Conservation (phyloP, 1,140 invertebrate genomes). For the Bombus turneri region DNA sequence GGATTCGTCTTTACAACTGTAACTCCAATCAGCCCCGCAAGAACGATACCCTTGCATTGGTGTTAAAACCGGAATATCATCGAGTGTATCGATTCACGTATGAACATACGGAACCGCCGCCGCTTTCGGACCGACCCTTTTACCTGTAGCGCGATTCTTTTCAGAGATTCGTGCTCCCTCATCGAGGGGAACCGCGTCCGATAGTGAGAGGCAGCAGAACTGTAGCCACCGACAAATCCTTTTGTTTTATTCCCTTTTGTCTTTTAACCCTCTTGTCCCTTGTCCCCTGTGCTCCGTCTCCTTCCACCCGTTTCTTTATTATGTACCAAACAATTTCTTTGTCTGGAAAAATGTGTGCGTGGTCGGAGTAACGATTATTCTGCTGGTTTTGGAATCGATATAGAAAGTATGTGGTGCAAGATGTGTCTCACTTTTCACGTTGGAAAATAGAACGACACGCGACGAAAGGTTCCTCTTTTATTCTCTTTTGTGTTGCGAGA, state of each 20-base stretch:
- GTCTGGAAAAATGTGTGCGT: constrained; percentile 14
- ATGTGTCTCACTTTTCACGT: constrained; percentile 34
- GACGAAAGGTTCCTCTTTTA: constrained; percentile 3
- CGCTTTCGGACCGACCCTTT: neutral
- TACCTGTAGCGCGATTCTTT: neutral
- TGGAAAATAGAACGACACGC: neutral
- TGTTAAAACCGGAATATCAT: neutral
- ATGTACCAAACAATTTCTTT: constrained; percentile 28
- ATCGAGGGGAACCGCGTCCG: neutral
- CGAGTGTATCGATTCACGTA: neutral
- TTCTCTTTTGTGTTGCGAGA: neutral
- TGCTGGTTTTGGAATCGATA: constrained; percentile 49
- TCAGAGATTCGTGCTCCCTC: neutral
- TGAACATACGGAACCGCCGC: neutral
- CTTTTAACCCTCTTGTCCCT: neutral
- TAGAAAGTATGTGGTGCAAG: constrained; percentile 28
- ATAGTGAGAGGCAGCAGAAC: neutral
- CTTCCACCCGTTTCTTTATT: neutral
- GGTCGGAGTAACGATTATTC: constrained; percentile 24
- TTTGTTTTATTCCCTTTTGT: neutral
- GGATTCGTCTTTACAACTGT: neutral
- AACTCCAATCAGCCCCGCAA: neutral
- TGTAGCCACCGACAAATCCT: neutral
- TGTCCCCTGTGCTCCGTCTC: neutral
- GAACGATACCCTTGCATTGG: constrained; percentile 9